Base-by-base conservation (phyloP, 2,888 invertebrate species). In the Bhutanitis thaidina region DNA sequence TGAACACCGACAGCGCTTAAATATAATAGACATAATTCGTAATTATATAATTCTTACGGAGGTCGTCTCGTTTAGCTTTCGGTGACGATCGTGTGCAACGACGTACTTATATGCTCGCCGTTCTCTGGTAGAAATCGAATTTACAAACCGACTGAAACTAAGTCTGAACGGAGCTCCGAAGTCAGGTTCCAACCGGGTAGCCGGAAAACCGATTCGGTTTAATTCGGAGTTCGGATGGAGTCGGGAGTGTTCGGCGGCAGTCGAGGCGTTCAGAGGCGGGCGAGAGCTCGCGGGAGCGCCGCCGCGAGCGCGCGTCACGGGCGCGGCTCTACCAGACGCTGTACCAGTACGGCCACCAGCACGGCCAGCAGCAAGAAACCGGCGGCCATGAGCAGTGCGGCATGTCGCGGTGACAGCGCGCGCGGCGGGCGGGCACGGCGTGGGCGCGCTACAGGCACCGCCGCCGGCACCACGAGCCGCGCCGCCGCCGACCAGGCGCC, bases 401-500 rank as follows among this genome's bases (percentile, higher is more conserved):
- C 90, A 73, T 94, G 93, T 66, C 61, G 50, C 77, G 70, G 59
- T 90, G 89, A 68, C 71, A 93, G 91, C 90, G 90, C 69, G 61
- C 32, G 93, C 91, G 48, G 94, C 93, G 66, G 7, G 12, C 70
- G 61, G 30, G 93, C 91, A 47, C 94, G 93, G 66, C 90, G 84
- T 91, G 92, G 56, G 93, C 90, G 81, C 67, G 93, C 91, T 63
- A 58, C 74, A 39, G 84, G 63, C 37, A 86, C 74, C 58, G 81
- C 74, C 40, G 83, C 64, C 35, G 86, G 75, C 59, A 81, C 71
- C 14, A 44, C 59, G 72, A 94, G 91, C 49, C 91, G 91, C 62
- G 93, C 80, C 43, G 91, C 78, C 47, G 92, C 91, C 58, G 96
- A 95, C 83, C 92, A 94, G 56, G 94, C 93, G 54, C 96, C 94